Conservation (phyloP, 2,797 vertebrate genomes). For the Halcyon leucocephala region DNA sequence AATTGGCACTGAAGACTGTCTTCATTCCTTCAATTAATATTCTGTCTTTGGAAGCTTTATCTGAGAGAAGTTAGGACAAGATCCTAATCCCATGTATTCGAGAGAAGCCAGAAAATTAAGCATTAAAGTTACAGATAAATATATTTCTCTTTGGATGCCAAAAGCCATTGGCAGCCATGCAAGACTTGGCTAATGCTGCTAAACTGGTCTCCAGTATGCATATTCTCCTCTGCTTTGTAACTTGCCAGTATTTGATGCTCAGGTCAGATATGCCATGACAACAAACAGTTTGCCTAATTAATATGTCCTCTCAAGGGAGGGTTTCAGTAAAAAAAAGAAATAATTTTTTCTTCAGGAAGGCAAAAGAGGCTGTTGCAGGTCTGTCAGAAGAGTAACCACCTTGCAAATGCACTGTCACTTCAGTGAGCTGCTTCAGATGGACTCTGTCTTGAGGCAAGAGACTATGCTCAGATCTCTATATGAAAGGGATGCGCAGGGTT, state of each 20-base stretch:
- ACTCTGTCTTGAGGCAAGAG: not conserved
- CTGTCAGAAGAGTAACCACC: not conserved
- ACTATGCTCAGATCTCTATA: accelerated
- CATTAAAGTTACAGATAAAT: not conserved
- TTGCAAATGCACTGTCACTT: not conserved
- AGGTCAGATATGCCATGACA: not conserved
- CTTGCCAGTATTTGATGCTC: not conserved
- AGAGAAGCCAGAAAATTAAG: not conserved
- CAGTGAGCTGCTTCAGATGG: not conserved
- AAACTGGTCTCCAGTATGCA: not conserved
- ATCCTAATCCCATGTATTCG: not conserved
- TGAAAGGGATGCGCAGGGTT: not conserved
- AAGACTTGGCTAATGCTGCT: not conserved
- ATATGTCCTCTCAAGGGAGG: not conserved
- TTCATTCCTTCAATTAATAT: not conserved
- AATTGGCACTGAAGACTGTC: not conserved
- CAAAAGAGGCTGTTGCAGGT: not conserved
- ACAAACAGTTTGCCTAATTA: not conserved
- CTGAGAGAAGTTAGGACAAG: not conserved
- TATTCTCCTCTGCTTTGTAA: not conserved
- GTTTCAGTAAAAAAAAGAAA: not conserved
- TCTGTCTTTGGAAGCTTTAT: not conserved
- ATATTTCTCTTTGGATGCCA: not conserved
- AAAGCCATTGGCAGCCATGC: not conserved
- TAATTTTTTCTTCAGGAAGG: not conserved